A percentile compares a stretch with the other conserved stretches of the same genome.
Evolutionary conservation across 2,797 vertebrate species (phyloP).

Genomic region (Chelon labrosus): DNA sequence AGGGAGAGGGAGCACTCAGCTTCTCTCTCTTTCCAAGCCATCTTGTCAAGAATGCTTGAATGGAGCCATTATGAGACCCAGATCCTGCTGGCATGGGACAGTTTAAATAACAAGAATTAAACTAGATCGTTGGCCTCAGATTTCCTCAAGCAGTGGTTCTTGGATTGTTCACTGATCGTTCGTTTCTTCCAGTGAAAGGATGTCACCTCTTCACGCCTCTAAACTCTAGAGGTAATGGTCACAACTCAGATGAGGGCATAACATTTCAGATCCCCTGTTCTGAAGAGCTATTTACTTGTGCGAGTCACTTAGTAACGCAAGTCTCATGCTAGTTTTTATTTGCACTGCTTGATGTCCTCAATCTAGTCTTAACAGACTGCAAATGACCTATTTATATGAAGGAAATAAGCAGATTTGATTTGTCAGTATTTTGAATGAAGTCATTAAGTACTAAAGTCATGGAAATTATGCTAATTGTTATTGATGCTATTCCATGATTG

Average conservation of each 20-base stretch:
- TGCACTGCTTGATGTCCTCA: constrained; percentile 30
- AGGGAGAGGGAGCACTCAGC: constrained; percentile 57
- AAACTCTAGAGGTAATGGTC: too few relatives aligned
- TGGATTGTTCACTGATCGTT: too few relatives aligned
- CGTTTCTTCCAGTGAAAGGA: too few relatives aligned
- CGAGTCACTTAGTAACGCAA: constrained; percentile 8
- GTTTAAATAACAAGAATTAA: constrained; percentile 55
- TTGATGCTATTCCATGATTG: constrained; percentile 80
- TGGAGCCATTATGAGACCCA: constrained; percentile 67
- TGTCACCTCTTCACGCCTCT: too few relatives aligned
- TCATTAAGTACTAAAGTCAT: constrained; percentile 73
- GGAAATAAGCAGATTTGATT: constrained; percentile 79
- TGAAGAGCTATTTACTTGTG: neutral
- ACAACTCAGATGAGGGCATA: too few relatives aligned
- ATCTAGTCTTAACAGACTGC: constrained; percentile 59
- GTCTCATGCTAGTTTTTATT: constrained; percentile 23
- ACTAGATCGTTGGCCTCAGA: constrained; percentile 19
- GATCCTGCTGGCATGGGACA: constrained; percentile 56
- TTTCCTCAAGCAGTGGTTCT: constrained; percentile 18
- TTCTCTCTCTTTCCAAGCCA: constrained; percentile 61
- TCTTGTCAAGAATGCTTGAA: constrained; percentile 74
- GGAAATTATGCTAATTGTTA: constrained; percentile 81
- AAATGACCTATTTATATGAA: constrained; percentile 68
- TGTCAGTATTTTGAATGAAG: constrained; percentile 72
- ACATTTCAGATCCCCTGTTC: neutral